phyloP scores from a whole-genome alignment of 1,140 invertebrate species.

The Drosophila ercepeae region DNA sequence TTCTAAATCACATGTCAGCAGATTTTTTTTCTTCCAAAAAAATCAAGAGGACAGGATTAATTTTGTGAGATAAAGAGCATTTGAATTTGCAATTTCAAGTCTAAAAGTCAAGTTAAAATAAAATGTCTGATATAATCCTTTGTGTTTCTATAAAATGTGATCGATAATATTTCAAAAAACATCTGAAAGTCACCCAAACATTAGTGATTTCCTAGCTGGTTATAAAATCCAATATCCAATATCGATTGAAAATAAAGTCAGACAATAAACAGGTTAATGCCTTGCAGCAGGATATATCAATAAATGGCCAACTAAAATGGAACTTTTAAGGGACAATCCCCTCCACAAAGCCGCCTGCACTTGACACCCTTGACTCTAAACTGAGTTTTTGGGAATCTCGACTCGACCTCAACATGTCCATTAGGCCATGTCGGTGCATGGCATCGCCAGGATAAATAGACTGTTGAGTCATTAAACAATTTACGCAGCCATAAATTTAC shows the following conservation, averaged over 20 bases:
- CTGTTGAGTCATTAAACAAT: conserved; percentile 83
- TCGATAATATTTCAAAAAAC: not conserved
- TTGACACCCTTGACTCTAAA: conserved; percentile 35
- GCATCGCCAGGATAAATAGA: conserved; percentile 66
- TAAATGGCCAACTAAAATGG: conserved; percentile 8
- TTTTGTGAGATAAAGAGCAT: not conserved
- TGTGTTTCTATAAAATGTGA: too few relatives aligned
- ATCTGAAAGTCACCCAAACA: not conserved
- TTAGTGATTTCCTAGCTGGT: not conserved
- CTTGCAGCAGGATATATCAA: conserved; percentile 8
- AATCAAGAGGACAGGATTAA: not conserved
- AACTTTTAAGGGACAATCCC: conserved; percentile 2
- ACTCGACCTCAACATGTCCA: conserved; percentile 53
- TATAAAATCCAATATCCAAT: conserved; percentile 4
- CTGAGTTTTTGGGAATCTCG: conserved; percentile 1
- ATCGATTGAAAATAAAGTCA: conserved; percentile 1
- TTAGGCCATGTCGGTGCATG: conserved; percentile 68
- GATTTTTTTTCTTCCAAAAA: not conserved
- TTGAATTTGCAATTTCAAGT: too few relatives aligned
- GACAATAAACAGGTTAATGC: conserved; percentile 30
- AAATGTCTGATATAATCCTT: too few relatives aligned
- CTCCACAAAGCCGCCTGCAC: conserved; percentile 14
- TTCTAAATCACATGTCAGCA: conserved; percentile 27
- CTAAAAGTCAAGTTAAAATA: too few relatives aligned
- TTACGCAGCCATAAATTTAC: conserved; percentile 83